Conservation (phyloP, 2,113 vertebrate species). For the Cyanoderma ruficeps region DNA sequence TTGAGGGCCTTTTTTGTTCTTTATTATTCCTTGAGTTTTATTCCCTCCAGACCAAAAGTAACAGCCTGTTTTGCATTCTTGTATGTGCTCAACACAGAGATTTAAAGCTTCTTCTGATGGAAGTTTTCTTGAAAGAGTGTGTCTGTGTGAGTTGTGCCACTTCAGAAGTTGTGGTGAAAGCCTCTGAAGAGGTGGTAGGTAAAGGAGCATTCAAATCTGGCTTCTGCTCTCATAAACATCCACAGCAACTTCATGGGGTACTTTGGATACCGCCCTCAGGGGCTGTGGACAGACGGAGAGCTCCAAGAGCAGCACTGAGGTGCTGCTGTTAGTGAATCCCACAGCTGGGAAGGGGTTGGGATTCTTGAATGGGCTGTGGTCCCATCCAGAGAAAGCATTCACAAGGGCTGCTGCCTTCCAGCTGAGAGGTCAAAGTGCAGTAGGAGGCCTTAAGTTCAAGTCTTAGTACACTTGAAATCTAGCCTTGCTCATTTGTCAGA, state of each 20-base stretch:
- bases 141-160: background rate
- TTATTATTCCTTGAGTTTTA: background rate
- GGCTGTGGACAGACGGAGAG: rapidly evolving
- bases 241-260: background rate
- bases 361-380: background rate
- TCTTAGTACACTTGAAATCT: background rate
- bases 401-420: background rate
- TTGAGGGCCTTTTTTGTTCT: background rate
- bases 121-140: background rate
- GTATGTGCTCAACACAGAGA: background rate
- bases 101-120: background rate
- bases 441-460: background rate
- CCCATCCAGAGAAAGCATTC: background rate
- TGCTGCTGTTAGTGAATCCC: background rate
- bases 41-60: background rate
- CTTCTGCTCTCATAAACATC: background rate
- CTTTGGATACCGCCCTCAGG: background rate
- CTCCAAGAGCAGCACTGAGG: background rate
- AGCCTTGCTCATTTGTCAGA: background rate
- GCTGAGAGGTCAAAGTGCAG: background rate
- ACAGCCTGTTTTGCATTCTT: background rate
- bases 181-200: background rate
- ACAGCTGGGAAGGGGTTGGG: background rate
- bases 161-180: background rate
- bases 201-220: background rate